These are phyloP conservation scores for Picus viridis DNA, from an alignment of 2,797 vertebrate genomes.

Conservation along the genomic window DNA sequence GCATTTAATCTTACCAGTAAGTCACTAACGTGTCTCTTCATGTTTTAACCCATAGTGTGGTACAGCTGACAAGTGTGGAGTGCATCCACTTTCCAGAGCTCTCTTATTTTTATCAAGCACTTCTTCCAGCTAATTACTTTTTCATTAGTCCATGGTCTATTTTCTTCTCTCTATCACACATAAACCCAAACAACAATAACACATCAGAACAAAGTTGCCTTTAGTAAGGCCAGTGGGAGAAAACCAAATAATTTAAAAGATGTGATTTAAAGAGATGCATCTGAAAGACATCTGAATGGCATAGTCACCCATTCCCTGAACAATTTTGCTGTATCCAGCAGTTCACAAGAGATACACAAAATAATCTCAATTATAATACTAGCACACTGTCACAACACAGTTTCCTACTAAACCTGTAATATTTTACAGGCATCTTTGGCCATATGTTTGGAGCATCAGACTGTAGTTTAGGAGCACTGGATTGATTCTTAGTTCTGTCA, in stretches of 20 bases:
- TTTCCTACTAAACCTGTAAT: background rate
- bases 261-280: background rate
- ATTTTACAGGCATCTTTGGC: background rate
- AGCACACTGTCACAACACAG: background rate
- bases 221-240: background rate
- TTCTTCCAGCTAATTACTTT: background rate
- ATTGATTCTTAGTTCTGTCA: background rate
- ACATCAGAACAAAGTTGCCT: background rate
- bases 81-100: background rate
- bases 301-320: background rate
- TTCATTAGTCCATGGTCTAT: background rate
- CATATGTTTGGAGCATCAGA: background rate
- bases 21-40: background rate
- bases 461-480: background rate
- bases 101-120: background rate
- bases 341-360: background rate
- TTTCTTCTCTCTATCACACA: background rate
- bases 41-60: background rate
- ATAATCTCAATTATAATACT: background rate
- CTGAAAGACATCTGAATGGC: background rate
- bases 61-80: background rate
- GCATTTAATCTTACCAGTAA: background rate
- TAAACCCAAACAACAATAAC: background rate
- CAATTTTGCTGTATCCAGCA: background rate
- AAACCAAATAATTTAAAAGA: background rate